A percentile compares a stretch with the other conserved stretches of the same genome.
Evolutionary conservation across 2,113 vertebrate species (phyloP).

Genomic region (Indri indri): DNA sequence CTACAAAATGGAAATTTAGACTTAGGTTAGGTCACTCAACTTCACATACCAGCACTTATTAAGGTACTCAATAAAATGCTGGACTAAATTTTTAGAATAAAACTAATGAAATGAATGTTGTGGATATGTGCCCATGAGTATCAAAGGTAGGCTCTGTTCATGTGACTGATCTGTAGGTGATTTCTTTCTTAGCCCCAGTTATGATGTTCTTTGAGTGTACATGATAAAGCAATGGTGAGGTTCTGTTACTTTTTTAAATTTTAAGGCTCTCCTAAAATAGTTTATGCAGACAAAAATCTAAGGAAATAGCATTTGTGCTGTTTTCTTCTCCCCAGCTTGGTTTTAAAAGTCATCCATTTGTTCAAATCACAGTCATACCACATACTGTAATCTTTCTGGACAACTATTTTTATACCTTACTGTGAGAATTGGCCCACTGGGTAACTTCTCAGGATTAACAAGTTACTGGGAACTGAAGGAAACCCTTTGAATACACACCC

Average conservation of each 20-base stretch:
- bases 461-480: conserved; percentile 85
- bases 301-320: conserved; percentile 78
- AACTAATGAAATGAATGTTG: not conserved
- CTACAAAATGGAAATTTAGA: not conserved
- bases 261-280: conserved; percentile 70
- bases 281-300: conserved; percentile 76
- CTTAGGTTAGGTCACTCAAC: not conserved
- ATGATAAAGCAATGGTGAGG: not conserved
- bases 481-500: conserved; percentile 86
- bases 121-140: conserved; percentile 50
- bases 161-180: not conserved
- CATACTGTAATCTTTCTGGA: conserved; percentile 80
- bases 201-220: not conserved
- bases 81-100: not conserved
- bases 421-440: conserved; percentile 87
- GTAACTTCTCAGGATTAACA: conserved; percentile 88
- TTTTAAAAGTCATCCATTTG: conserved; percentile 78
- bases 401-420: conserved; percentile 88
- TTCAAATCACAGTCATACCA: conserved; percentile 77
- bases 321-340: conserved; percentile 34
- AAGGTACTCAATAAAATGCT: not conserved
- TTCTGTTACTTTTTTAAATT: conserved; percentile 22
- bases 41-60: not conserved
- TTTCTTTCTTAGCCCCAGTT: not conserved
- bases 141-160: conserved; percentile 41